A percentile compares a stretch with the other conserved stretches of the same genome.
These are phyloP conservation scores for Micromys minutus DNA, from an alignment of 2,113 vertebrate species.

Conservation along the genomic window DNA sequence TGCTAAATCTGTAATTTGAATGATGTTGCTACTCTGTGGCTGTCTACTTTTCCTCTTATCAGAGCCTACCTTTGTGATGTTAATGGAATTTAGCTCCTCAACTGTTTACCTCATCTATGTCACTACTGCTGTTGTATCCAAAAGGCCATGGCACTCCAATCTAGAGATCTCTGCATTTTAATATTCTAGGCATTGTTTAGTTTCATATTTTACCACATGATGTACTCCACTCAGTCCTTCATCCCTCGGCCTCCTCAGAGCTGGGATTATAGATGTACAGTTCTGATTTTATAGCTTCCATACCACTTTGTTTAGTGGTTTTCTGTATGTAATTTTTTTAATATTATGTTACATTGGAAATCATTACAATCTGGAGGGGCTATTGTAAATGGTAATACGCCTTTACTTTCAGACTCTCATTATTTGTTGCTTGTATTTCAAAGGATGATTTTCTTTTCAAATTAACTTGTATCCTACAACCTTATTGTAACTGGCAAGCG, in stretches of 20 bases:
- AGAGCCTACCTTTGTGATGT: not conserved
- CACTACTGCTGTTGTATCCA: not conserved
- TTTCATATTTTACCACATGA: not conserved
- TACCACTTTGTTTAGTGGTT: not conserved
- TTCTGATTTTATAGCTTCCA: not conserved
- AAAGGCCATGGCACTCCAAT: not conserved
- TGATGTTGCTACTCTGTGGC: not conserved
- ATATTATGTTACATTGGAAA: not conserved
- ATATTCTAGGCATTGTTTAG: not conserved
- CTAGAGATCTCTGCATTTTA: no score
- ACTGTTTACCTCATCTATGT: not conserved
- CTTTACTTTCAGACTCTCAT: conserved; percentile 11
- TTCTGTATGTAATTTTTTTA: not conserved
- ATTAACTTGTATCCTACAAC: not conserved
- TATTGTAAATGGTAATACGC: not conserved
- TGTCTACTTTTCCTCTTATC: not conserved
- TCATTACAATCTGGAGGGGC: not conserved
- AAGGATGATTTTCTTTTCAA: not conserved
- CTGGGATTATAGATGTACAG: not conserved
- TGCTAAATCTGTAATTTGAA: not conserved
- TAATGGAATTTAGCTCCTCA: not conserved
- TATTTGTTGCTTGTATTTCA: not conserved
- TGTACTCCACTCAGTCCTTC: not conserved
- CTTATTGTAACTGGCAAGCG: not conserved
- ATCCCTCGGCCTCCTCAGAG: not conserved